These are phyloP conservation scores for Eutrigla gurnardus DNA, from an alignment of 2,797 vertebrate species.

Conservation along the genomic window DNA sequence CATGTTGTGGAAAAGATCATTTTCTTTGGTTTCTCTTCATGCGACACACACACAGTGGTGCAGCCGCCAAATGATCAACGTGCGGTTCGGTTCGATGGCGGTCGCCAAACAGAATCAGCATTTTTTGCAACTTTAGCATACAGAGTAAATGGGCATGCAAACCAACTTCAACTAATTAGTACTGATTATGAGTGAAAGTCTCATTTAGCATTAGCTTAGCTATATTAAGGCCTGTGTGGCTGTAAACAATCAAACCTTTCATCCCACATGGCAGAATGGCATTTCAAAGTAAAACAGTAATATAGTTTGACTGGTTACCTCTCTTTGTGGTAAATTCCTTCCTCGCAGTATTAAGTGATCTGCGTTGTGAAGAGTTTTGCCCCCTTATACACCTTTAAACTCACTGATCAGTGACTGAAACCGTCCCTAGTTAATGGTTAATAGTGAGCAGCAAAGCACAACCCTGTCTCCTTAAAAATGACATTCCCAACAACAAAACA, in stretches of 20 bases:
- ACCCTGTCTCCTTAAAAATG: no score
- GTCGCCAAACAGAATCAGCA: neutral
- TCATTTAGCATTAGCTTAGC: neutral
- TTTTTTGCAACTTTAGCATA: no score
- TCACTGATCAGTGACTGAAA: no score
- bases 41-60: slow-evolving; percentile 14
- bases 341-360: no score
- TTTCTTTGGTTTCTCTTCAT: slow-evolving; percentile 33
- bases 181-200: neutral
- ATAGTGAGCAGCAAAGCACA: no score
- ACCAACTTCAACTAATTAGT: neutral
- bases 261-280: slow-evolving; percentile 11
- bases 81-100: slow-evolving; percentile 2
- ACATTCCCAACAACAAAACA: no score
- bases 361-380: no score
- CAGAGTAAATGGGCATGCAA: neutral
- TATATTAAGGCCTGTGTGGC: neutral
- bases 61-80: slow-evolving; percentile 9
- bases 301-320: neutral
- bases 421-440: no score
- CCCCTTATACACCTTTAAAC: no score
- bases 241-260: slow-evolving; percentile 6
- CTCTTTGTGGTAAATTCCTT: neutral
- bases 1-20: slow-evolving; percentile 30
- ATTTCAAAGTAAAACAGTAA: neutral